A percentile compares a stretch with the other conserved stretches of the same genome.
phyloP scores from a whole-genome alignment of 2,797 vertebrate genomes.

The Melanotaenia maccullochi region DNA sequence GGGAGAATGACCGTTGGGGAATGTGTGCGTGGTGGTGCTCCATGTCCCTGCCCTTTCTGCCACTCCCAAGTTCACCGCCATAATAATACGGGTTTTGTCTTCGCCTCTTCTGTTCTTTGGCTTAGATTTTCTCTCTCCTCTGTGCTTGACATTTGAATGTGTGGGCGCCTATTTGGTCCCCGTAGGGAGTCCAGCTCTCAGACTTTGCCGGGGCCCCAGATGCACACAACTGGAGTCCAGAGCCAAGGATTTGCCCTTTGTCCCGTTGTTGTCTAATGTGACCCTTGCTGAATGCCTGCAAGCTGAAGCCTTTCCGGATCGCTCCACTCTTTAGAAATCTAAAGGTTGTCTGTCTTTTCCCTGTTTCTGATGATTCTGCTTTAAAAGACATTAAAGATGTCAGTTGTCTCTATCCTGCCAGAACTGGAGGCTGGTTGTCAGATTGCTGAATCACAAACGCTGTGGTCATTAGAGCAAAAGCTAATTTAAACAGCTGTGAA shows the following conservation, averaged over 20 bases:
- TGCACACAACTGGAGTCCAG: constrained; percentile 68
- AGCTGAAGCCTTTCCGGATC: constrained; percentile 35
- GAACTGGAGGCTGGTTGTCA: not conserved
- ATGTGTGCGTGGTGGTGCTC: constrained; percentile 70
- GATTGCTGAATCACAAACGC: not conserved
- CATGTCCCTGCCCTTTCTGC: constrained; percentile 61
- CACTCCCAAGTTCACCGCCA: constrained; percentile 55
- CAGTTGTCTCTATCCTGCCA: not conserved
- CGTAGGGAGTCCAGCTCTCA: constrained; percentile 44
- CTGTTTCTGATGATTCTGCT: constrained; percentile 13
- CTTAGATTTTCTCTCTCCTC: constrained; percentile 41
- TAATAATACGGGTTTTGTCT: constrained; percentile 70
- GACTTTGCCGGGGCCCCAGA: constrained; percentile 52
- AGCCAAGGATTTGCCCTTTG: constrained; percentile 62
- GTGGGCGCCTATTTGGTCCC: constrained; percentile 62
- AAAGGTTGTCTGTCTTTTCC: constrained; percentile 42
- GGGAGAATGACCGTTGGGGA: constrained; percentile 41
- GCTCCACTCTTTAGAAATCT: constrained; percentile 26
- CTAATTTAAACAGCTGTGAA: constrained; percentile 46
- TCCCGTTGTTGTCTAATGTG: constrained; percentile 26
- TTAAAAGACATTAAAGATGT: not conserved
- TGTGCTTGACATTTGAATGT: constrained; percentile 75
- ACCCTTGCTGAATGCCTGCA: constrained; percentile 6
- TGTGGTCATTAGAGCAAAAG: constrained; percentile 14
- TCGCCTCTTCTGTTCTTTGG: constrained; percentile 26